These are phyloP conservation scores for Caenorhabditis sp. DNA, from an alignment of 2,888 invertebrate species.

Conservation along the genomic window DNA sequence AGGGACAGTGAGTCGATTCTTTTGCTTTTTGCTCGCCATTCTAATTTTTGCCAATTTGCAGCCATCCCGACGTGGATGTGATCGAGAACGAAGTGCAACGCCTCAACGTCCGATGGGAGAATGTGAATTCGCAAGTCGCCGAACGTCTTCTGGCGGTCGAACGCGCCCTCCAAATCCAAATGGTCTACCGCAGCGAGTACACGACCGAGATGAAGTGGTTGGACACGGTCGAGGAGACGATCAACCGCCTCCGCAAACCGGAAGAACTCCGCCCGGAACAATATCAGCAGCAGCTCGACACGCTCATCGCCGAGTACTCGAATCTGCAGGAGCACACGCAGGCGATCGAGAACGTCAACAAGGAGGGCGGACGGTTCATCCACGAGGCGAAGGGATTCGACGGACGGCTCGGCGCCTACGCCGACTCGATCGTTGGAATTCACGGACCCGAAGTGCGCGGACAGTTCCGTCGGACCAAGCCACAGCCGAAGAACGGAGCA, in stretches of 20 bases:
- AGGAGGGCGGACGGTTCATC: constrained; percentile 94
- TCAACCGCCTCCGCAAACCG: constrained; percentile 76
- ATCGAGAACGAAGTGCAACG: constrained; percentile 92
- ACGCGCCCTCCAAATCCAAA: constrained; percentile 90
- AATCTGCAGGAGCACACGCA: constrained; percentile 93
- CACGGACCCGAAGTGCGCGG: constrained; percentile 72
- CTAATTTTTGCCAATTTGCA: constrained; percentile 71
- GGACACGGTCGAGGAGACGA: constrained; percentile 78
- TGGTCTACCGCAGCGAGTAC: constrained; percentile 84
- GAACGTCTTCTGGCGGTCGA: constrained; percentile 90
- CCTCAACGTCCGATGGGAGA: constrained; percentile 92
- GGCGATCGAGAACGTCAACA: constrained; percentile 94
- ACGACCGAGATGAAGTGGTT: constrained; percentile 79
- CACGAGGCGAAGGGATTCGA: constrained; percentile 96
- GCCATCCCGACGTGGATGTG: constrained; percentile 91
- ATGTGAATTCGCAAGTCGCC: constrained; percentile 86
- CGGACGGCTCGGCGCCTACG: constrained; percentile 88
- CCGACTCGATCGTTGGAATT: constrained; percentile 84
- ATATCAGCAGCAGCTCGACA: constrained; percentile 78
- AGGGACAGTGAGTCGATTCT: constrained; percentile 80
- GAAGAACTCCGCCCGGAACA: constrained; percentile 78
- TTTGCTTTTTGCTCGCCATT: too few relatives aligned
- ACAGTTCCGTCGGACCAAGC: constrained; percentile 72
- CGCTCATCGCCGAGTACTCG: constrained; percentile 86
- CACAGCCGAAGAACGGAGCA: constrained; percentile 78